Percentiles rank a stretch among this genome's conserved stretches.
Evolutionary conservation across 2,113 vertebrate species (phyloP).

Genomic region (Taxidea taxus): DNA sequence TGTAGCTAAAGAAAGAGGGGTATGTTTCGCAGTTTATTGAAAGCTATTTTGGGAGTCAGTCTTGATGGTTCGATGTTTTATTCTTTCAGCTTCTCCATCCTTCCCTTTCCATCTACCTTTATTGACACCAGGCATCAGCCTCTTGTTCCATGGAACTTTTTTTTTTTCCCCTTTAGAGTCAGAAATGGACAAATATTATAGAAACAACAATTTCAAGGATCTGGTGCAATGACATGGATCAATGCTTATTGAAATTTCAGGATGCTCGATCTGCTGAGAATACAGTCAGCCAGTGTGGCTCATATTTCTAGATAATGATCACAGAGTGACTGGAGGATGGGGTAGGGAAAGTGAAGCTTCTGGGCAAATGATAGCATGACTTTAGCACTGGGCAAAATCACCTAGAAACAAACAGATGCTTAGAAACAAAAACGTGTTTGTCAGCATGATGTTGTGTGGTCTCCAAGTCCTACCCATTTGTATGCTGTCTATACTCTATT

Average conservation of each 20-base stretch:
- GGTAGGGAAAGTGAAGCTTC: conserved; percentile 75
- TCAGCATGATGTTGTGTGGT: not conserved
- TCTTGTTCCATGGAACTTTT: conserved; percentile 9
- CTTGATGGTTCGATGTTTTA: conserved; percentile 41
- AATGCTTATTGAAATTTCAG: conserved; percentile 90
- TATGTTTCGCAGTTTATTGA: conserved; percentile 43
- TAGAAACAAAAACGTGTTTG: not conserved
- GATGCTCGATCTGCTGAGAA: conserved; percentile 80
- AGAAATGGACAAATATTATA: conserved; percentile 57
- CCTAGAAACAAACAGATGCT: conserved; percentile 44
- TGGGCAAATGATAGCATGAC: conserved; percentile 18
- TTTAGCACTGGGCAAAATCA: not conserved
- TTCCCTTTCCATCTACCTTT: conserved; percentile 22
- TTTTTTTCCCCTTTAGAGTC: conserved; percentile 14
- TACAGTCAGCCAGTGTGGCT: conserved; percentile 73
- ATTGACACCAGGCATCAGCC: conserved; percentile 11
- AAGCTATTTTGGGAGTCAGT: conserved; percentile 70
- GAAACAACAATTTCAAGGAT: conserved; percentile 82
- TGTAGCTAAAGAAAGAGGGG: conserved; percentile 8
- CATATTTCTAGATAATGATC: conserved; percentile 89
- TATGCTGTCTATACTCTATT: not conserved
- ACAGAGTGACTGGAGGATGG: conserved; percentile 36
- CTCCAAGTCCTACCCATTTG: not conserved
- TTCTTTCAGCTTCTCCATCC: conserved; percentile 57
- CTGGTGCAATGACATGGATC: conserved; percentile 88